These are phyloP conservation scores for Hippocampus mohnikei DNA, from an alignment of 2,113 vertebrate species.

Conservation along the genomic window DNA sequence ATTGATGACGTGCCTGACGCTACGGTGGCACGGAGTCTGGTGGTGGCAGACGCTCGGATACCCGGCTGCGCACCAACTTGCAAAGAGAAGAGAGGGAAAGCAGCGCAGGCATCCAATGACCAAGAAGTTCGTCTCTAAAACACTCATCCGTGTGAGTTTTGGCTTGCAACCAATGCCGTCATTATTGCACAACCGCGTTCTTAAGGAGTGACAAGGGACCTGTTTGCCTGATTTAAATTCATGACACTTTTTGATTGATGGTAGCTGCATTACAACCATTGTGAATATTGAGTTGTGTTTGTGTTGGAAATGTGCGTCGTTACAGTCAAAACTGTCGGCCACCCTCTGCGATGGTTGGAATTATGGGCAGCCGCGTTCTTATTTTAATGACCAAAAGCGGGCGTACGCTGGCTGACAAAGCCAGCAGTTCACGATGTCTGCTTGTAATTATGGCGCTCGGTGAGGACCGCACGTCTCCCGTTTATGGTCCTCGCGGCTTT, in stretches of 20 bases:
- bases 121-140: conserved; percentile 28
- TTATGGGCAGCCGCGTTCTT: background rate
- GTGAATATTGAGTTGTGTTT: background rate
- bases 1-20: conserved; percentile 57
- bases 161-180: conserved; percentile 58
- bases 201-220: no score
- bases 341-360: background rate
- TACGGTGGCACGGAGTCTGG: conserved; percentile 58
- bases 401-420: background rate
- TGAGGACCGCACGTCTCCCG: background rate
- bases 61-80: conserved; percentile 49
- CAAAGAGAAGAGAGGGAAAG: conserved; percentile 21
- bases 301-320: no score
- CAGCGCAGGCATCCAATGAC: conserved; percentile 36
- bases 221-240: no score
- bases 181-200: conserved; percentile 21
- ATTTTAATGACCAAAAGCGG: background rate
- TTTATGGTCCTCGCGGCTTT: background rate
- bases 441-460: background rate
- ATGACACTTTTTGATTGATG: no score
- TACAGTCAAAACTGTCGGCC: background rate
- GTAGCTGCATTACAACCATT: background rate
- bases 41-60: no score
- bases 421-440: background rate
- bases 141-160: conserved; percentile 42